Evolutionary conservation across 2,113 vertebrate species (phyloP).

Genomic region (Taurulus bubalis): DNA sequence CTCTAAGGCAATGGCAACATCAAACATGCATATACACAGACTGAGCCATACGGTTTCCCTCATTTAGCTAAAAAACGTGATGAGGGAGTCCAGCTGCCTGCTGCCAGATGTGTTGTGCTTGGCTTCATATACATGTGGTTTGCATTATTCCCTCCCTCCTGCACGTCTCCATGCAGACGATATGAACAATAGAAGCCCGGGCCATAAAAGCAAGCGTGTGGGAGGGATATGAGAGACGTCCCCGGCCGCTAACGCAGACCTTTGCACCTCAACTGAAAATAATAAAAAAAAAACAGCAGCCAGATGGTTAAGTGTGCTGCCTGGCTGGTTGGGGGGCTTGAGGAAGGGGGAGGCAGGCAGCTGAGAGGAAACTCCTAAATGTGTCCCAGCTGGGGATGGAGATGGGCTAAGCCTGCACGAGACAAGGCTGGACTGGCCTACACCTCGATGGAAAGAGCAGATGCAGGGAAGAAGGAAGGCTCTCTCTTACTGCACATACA

Average conservation of each 20-base stretch:
- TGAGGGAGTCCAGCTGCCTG: constrained; percentile 70
- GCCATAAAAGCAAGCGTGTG: constrained; percentile 68
- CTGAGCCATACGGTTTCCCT: constrained; percentile 68
- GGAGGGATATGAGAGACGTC: constrained; percentile 65
- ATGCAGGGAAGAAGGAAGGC: constrained; percentile 39
- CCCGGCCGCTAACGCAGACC: constrained; percentile 62
- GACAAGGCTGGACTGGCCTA: constrained; percentile 55
- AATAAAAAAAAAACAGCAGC: constrained; percentile 49
- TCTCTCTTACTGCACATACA: constrained; percentile 25
- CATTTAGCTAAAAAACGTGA: constrained; percentile 68
- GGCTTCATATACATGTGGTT: constrained; percentile 78
- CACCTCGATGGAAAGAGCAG: constrained; percentile 76
- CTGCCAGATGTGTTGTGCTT: constrained; percentile 81
- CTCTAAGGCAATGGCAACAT: constrained; percentile 80
- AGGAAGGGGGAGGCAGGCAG: constrained; percentile 38
- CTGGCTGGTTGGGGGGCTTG: constrained; percentile 38
- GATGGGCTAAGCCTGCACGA: constrained; percentile 50
- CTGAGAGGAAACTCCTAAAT: constrained; percentile 83
- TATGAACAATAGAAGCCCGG: constrained; percentile 78
- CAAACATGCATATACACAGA: constrained; percentile 75
- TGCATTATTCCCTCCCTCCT: constrained; percentile 70
- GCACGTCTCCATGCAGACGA: constrained; percentile 65
- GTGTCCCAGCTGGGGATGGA: constrained; percentile 75
- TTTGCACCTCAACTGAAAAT: constrained; percentile 70
- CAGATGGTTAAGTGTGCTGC: constrained; percentile 77